These are phyloP conservation scores for Styela plicata DNA, from an alignment of 23 tunicate genomes.

Conservation along the genomic window DNA sequence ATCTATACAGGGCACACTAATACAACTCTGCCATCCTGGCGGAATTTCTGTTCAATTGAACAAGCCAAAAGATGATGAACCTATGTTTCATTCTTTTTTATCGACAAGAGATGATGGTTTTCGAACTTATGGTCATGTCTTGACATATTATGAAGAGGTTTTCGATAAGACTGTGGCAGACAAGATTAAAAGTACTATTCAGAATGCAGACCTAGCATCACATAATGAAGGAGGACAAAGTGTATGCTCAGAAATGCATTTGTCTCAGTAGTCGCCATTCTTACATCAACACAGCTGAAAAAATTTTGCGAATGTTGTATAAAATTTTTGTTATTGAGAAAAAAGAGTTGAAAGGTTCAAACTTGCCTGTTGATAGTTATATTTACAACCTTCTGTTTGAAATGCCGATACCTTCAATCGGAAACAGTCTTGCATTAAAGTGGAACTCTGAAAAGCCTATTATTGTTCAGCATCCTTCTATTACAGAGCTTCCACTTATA, in stretches of 20 bases:
- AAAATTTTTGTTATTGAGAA: constrained; percentile 38
- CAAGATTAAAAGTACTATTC: constrained; percentile 1
- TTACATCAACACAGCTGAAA: constrained; percentile 65
- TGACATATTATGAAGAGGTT: constrained; percentile 57
- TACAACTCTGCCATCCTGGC: constrained; percentile 73
- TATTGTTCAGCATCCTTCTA: constrained; percentile 57
- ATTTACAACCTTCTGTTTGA: constrained; percentile 86
- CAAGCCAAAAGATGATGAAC: neutral
- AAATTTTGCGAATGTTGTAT: constrained; percentile 42
- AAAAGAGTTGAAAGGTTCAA: neutral
- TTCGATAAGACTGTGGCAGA: constrained; percentile 1
- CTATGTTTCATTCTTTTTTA: constrained; percentile 60
- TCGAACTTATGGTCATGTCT: constrained; percentile 67
- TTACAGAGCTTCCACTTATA: constrained; percentile 55
- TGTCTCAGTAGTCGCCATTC: constrained; percentile 66
- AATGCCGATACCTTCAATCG: constrained; percentile 52
- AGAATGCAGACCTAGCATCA: neutral
- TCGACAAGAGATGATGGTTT: constrained; percentile 71
- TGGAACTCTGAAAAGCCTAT: constrained; percentile 50
- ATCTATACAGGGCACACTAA: constrained; percentile 49
- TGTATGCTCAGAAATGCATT: constrained; percentile 60
- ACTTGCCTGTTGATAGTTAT: constrained; percentile 66
- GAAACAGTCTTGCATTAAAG: constrained; percentile 45
- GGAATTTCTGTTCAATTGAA: constrained; percentile 36
- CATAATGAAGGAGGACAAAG: neutral